phyloP scores from a whole-genome alignment of 2,888 invertebrate genomes.

The Folsomia manolachei region DNA sequence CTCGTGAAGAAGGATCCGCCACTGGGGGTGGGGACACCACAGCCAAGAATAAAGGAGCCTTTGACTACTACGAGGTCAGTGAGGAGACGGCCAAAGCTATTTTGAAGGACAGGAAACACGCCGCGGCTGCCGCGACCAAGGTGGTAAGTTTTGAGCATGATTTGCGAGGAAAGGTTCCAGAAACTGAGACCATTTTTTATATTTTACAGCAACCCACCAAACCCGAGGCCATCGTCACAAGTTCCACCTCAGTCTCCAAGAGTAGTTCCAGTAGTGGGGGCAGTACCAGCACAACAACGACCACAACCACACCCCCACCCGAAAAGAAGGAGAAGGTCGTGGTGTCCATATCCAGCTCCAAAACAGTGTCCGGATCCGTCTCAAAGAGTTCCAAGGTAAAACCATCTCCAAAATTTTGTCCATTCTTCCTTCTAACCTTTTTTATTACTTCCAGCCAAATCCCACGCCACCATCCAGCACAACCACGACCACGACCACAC shows the following conservation, averaged over 20 bases:
- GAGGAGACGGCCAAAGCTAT: conserved; percentile 39
- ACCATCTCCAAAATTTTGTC: not conserved
- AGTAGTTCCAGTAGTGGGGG: conserved; percentile 7
- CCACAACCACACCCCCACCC: conserved; percentile 51
- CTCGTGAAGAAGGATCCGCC: conserved; percentile 9
- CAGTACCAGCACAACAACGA: conserved; percentile 23
- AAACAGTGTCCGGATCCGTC: not conserved
- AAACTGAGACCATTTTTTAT: too few relatives aligned
- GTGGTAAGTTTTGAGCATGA: too few relatives aligned
- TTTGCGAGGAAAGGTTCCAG: too few relatives aligned
- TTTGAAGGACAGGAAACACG: conserved; percentile 23
- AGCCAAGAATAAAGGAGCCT: conserved; percentile 36
- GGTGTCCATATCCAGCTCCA: conserved; percentile 46
- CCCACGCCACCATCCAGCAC: conserved; percentile 52
- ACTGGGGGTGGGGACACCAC: conserved; percentile 14
- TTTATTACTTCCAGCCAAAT: not conserved
- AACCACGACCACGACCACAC: conserved; percentile 18
- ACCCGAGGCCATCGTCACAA: conserved; percentile 12
- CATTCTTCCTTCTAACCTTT: not conserved
- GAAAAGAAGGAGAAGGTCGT: conserved; percentile 41
- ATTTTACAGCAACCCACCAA: not conserved
- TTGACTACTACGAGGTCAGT: conserved; percentile 43
- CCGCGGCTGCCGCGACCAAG: not conserved
- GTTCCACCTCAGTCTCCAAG: conserved; percentile 1
- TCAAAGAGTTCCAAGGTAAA: not conserved